Conservation (phyloP, 2,888 invertebrate species). For the Xanthorhoe spadicearia region DNA sequence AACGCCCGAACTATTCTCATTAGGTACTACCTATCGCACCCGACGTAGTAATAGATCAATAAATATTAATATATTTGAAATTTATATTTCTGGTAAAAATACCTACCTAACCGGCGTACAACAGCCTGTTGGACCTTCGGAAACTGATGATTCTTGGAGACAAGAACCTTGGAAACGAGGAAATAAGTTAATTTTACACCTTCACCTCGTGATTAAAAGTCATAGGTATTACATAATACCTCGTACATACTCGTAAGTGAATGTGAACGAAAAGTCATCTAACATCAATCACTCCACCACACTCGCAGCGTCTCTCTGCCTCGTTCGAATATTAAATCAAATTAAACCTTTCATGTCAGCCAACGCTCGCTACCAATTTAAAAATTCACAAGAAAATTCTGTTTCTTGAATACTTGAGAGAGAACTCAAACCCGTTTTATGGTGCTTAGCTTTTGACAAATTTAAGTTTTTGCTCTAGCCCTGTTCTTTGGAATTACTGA, state of each 20-base stretch:
- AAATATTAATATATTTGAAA: too few relatives aligned
- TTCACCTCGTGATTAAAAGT: neutral
- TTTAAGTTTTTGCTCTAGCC: neutral
- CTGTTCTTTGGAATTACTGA: slow-evolving; percentile 1
- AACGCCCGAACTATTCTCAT: too few relatives aligned
- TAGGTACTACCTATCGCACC: too few relatives aligned
- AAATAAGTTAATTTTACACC: neutral
- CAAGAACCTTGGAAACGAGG: neutral
- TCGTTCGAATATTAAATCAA: slow-evolving; percentile 49
- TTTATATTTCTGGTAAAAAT: too few relatives aligned
- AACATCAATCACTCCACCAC: slow-evolving; percentile 54
- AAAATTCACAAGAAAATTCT: slow-evolving; percentile 22
- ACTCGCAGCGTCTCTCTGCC: slow-evolving; percentile 14
- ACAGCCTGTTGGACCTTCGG: too few relatives aligned
- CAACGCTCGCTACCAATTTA: slow-evolving; percentile 33
- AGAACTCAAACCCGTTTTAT: slow-evolving; percentile 40
- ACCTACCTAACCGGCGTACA: too few relatives aligned
- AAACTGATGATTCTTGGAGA: too few relatives aligned
- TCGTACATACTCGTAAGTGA: slow-evolving; percentile 43
- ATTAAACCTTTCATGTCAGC: slow-evolving; percentile 54
- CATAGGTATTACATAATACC: neutral
- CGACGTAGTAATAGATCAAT: too few relatives aligned
- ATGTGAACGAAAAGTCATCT: slow-evolving; percentile 52
- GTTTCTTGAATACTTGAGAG: slow-evolving; percentile 19
- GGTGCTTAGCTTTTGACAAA: slow-evolving; percentile 9